phyloP scores from a whole-genome alignment of 2,888 invertebrate genomes.

The Platycheirus albimanus region DNA sequence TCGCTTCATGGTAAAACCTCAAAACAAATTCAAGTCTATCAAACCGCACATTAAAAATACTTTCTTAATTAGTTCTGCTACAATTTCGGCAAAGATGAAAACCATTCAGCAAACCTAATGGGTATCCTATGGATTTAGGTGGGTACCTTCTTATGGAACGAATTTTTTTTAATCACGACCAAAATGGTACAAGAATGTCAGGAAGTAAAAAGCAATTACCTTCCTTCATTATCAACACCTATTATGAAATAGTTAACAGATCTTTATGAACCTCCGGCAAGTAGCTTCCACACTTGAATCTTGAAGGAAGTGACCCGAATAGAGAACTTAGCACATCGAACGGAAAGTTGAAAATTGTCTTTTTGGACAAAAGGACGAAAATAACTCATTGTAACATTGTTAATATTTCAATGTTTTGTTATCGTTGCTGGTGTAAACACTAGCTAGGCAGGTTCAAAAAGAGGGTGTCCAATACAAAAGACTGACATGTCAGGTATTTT shows the following conservation, averaged over 20 bases:
- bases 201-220: conserved; percentile 71
- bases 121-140: too few relatives aligned
- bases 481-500: conserved; percentile 52
- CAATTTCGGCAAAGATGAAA: conserved; percentile 71
- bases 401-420: conserved; percentile 67
- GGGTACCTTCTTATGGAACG: not conserved
- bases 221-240: conserved; percentile 52
- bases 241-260: conserved; percentile 70
- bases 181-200: conserved; percentile 37
- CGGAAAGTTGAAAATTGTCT: conserved; percentile 55
- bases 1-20: not conserved
- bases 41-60: not conserved
- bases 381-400: conserved; percentile 71
- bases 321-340: not conserved
- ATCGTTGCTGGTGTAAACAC: conserved; percentile 70
- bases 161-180: conserved; percentile 49
- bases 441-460: conserved; percentile 55
- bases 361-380: conserved; percentile 69
- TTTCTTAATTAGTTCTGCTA: conserved; percentile 65
- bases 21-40: not conserved
- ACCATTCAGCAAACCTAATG: conserved; percentile 9
- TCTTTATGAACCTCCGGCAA: conserved; percentile 64
- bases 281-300: conserved; percentile 68
- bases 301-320: conserved; percentile 57
- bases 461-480: conserved; percentile 54